A percentile compares a stretch with the other conserved stretches of the same genome.
phyloP scores from a whole-genome alignment of 2,888 invertebrate species.

The Agrotis puta region DNA sequence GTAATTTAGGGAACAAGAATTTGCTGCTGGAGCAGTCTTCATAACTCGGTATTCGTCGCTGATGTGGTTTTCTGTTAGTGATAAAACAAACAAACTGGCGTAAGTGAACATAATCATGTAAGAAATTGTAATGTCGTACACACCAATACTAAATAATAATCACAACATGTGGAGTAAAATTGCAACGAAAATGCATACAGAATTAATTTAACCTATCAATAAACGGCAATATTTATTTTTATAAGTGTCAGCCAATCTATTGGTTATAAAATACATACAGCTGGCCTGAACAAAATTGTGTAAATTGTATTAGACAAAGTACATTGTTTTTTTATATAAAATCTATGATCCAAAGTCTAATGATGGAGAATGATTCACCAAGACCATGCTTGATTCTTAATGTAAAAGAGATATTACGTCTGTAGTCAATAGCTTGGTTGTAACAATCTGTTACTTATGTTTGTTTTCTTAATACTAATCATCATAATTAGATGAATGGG shows the following conservation, averaged over 20 bases:
- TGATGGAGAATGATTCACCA: slow-evolving; percentile 9
- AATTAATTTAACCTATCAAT: neutral
- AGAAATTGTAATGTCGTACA: neutral
- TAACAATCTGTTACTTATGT: neutral
- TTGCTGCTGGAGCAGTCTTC: neutral
- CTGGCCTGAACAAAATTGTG: neutral
- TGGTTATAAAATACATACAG: neutral
- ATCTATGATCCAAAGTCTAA: neutral
- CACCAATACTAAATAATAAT: neutral
- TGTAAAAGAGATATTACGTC: neutral
- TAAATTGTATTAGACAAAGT: neutral
- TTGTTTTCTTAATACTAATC: neutral
- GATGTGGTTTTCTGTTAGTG: neutral
- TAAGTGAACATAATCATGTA: neutral
- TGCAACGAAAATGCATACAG: neutral
- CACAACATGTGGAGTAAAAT: neutral
- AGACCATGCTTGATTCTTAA: neutral
- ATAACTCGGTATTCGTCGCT: neutral
- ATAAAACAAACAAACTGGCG: neutral
- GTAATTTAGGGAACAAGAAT: neutral
- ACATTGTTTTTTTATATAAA: neutral
- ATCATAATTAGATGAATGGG: neutral
- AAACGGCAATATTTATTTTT: neutral
- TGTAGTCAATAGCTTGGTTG: neutral
- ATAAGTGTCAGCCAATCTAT: too few relatives aligned